A percentile compares a stretch with the other conserved stretches of the same genome.
phyloP scores from a whole-genome alignment of 2,888 invertebrate species.

The Clivina fossor region DNA sequence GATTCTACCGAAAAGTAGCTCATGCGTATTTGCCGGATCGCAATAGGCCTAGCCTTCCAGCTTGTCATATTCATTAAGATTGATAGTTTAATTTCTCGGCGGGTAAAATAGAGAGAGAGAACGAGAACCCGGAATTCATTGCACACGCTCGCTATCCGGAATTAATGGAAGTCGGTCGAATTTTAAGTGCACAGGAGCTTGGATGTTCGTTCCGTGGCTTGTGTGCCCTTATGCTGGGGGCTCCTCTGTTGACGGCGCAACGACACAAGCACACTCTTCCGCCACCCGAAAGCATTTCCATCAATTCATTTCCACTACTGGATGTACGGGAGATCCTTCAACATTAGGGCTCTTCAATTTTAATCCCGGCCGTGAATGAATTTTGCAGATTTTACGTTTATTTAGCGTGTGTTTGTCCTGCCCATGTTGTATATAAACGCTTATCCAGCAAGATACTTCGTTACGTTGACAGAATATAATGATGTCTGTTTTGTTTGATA shows the following conservation, averaged over 20 bases:
- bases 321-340: too few relatives aligned
- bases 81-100: slow-evolving; percentile 24
- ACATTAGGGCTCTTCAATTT: background rate
- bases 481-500: too few relatives aligned
- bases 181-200: slow-evolving; percentile 8
- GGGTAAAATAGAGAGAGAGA: too few relatives aligned
- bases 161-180: slow-evolving; percentile 20
- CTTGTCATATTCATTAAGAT: slow-evolving; percentile 26
- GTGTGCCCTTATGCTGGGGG: background rate
- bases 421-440: too few relatives aligned
- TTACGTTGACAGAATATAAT: too few relatives aligned
- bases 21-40: too few relatives aligned
- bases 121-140: slow-evolving; percentile 22
- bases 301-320: too few relatives aligned
- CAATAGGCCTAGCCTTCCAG: background rate
- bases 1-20: too few relatives aligned
- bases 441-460: too few relatives aligned
- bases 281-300: too few relatives aligned
- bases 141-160: slow-evolving; percentile 15
- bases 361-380: background rate
- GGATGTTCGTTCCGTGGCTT: slow-evolving; percentile 1
- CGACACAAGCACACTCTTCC: background rate
- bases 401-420: too few relatives aligned
- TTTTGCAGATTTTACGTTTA: background rate
- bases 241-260: background rate